phyloP scores from a whole-genome alignment of 2,113 vertebrate genomes.

The Pogona vitticeps region DNA sequence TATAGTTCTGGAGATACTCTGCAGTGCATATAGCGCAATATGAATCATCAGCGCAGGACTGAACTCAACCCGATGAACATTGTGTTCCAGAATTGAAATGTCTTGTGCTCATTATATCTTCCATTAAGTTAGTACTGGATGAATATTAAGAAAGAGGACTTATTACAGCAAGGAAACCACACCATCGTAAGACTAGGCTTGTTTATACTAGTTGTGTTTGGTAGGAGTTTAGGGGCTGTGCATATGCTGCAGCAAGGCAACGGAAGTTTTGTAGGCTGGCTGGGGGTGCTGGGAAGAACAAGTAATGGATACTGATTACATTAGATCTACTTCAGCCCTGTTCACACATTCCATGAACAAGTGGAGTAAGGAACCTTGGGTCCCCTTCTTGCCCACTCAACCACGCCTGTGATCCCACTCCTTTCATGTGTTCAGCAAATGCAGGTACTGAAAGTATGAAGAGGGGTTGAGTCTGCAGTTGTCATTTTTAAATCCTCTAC shows the following conservation, averaged over 20 bases:
- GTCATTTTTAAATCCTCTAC: not conserved
- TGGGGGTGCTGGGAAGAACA: no score
- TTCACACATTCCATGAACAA: not conserved
- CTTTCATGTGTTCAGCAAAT: not conserved
- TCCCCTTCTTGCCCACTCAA: not conserved
- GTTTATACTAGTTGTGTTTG: not conserved
- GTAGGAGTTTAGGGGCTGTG: not conserved
- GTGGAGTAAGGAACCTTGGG: no score
- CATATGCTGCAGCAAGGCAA: no score
- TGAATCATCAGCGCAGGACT: constrained; percentile 47
- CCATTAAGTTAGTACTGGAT: constrained; percentile 13
- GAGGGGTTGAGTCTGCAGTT: not conserved
- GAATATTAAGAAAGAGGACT: not conserved
- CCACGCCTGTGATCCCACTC: not conserved
- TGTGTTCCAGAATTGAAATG: not conserved
- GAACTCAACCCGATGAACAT: constrained; percentile 24
- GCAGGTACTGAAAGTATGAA: not conserved
- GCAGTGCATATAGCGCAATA: constrained; percentile 59
- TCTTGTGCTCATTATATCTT: not conserved
- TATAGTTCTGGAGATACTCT: constrained; percentile 61
- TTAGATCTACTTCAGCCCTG: not conserved
- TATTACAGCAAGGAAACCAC: not conserved
- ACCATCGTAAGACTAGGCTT: not conserved
- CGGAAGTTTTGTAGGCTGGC: no score
- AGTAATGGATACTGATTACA: not conserved